These are phyloP conservation scores for Cepaea hortensis DNA, from an alignment of 2,888 invertebrate species.

Conservation along the genomic window DNA sequence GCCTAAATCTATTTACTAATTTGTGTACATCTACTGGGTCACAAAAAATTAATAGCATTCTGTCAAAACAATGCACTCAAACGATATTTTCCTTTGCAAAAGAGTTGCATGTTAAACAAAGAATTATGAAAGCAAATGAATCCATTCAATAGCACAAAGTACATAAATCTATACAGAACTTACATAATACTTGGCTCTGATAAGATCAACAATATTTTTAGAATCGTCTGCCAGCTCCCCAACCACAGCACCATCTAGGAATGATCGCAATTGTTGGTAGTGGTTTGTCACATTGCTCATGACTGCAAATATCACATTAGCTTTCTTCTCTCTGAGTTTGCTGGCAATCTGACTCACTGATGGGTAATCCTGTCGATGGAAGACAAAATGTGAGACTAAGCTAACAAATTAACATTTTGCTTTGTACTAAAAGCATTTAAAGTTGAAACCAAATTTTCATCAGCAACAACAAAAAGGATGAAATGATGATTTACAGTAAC, in stretches of 20 bases:
- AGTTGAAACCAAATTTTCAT: no score
- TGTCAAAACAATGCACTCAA: no score
- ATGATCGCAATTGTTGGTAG: slow-evolving; percentile 87
- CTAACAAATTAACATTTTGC: no score
- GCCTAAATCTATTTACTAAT: no score
- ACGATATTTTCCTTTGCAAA: no score
- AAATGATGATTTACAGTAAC: no score
- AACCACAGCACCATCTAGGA: slow-evolving; percentile 93
- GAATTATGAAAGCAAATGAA: neutral
- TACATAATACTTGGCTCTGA: slow-evolving; percentile 88
- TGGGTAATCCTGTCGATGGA: slow-evolving; percentile 85
- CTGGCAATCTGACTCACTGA: slow-evolving; percentile 90
- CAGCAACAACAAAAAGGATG: no score
- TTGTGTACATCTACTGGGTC: no score
- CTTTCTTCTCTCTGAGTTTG: slow-evolving; percentile 92
- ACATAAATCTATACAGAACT: neutral
- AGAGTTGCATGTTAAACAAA: no score
- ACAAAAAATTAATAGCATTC: no score
- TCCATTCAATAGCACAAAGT: neutral
- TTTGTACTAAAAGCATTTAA: no score
- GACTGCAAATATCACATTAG: slow-evolving; percentile 97
- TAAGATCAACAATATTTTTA: slow-evolving; percentile 94
- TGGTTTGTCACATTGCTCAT: slow-evolving; percentile 88
- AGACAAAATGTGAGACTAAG: neutral
- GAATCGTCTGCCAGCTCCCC: slow-evolving; percentile 92